Evolutionary conservation across 2,797 vertebrate species (phyloP).

Genomic region (Poeciliopsis infans): DNA sequence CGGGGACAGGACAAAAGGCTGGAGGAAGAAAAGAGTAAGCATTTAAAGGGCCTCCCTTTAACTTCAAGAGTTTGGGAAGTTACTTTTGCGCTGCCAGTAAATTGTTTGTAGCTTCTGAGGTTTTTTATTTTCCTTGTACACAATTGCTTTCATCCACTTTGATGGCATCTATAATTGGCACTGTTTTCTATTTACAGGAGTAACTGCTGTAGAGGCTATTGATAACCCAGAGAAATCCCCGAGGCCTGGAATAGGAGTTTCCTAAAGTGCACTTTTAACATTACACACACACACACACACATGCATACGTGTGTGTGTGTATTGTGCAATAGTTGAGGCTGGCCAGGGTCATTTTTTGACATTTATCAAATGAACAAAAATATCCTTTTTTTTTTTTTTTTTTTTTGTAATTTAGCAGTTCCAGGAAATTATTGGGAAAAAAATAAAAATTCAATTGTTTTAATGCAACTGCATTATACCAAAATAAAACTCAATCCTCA

Average conservation of each 20-base stretch:
- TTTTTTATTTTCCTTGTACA: slow-evolving; percentile 57
- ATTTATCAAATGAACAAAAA: too few species aligned
- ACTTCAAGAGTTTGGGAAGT: slow-evolving; percentile 74
- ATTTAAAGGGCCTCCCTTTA: slow-evolving; percentile 73
- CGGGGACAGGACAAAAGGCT: slow-evolving; percentile 76
- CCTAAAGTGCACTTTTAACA: slow-evolving; percentile 44
- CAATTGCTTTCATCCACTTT: slow-evolving; percentile 62
- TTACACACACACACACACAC: background rate
- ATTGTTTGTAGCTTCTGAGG: slow-evolving; percentile 67
- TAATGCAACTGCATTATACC: background rate
- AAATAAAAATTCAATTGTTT: background rate
- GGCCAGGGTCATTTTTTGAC: background rate
- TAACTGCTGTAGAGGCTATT: slow-evolving; percentile 43
- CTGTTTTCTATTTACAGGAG: slow-evolving; percentile 62
- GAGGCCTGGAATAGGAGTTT: slow-evolving; percentile 46
- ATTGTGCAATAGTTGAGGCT: background rate
- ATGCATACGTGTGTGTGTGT: too few species aligned
- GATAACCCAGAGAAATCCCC: slow-evolving; percentile 57
- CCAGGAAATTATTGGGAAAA: background rate
- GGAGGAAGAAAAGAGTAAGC: slow-evolving; percentile 67
- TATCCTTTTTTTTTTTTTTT: too few species aligned
- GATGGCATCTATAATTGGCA: slow-evolving; percentile 73
- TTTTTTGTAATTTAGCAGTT: too few species aligned
- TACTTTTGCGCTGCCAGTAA: slow-evolving; percentile 70
- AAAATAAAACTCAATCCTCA: background rate